Conservation (phyloP, 2,888 invertebrate genomes). For the Belgica antarctica region DNA sequence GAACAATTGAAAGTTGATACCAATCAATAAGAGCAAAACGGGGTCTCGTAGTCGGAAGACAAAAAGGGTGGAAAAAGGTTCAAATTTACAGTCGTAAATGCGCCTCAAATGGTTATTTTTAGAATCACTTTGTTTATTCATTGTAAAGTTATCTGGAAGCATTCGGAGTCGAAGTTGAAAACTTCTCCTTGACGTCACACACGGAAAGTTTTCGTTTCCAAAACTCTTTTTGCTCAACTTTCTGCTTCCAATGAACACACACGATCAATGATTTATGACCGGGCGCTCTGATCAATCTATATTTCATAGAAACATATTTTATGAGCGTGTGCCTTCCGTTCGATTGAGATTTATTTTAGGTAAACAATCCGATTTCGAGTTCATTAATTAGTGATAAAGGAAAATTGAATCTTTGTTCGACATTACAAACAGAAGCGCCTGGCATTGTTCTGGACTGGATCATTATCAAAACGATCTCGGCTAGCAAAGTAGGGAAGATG, state of each 20-base stretch:
- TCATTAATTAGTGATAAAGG: neutral
- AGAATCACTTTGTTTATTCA: neutral
- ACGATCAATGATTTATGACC: constrained; percentile 12
- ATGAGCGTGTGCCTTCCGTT: neutral
- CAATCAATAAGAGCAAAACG: neutral
- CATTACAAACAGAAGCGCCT: no score
- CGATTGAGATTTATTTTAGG: neutral
- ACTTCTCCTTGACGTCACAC: neutral
- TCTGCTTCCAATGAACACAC: neutral
- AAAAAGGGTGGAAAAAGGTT: constrained; percentile 11
- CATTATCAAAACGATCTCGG: no score
- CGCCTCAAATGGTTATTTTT: neutral
- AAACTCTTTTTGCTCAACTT: neutral
- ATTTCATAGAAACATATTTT: constrained; percentile 6
- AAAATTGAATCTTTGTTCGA: neutral
- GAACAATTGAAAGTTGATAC: constrained; percentile 3
- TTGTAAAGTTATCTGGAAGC: neutral
- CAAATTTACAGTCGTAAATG: constrained; percentile 11
- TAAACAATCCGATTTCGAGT: neutral
- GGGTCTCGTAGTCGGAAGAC: neutral
- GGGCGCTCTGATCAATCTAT: constrained; percentile 1
- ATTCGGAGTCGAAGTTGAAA: neutral
- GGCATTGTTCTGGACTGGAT: no score
- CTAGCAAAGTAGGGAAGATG: no score
- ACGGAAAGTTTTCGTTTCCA: neutral